These are phyloP conservation scores for Neosalanx taihuensis DNA, from an alignment of 2,797 vertebrate genomes.

Conservation along the genomic window DNA sequence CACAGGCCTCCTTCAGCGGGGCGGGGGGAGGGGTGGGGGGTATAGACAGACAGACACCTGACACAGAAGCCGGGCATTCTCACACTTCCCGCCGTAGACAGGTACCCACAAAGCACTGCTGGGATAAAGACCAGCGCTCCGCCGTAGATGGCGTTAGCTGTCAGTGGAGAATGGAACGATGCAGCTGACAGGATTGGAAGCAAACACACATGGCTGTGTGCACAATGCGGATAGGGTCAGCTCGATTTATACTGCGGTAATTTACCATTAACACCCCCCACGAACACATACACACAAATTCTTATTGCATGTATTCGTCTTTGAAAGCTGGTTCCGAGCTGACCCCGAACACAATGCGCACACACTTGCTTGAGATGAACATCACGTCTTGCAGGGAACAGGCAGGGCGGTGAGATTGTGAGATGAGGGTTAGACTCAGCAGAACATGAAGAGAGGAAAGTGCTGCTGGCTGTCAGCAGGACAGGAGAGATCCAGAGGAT, in stretches of 20 bases:
- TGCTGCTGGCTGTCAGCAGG: background rate
- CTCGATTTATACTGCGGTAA: background rate
- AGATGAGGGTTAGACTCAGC: background rate
- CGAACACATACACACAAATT: background rate
- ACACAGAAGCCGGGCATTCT: background rate
- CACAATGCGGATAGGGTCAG: background rate
- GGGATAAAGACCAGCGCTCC: too few species aligned
- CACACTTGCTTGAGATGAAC: background rate
- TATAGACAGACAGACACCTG: background rate
- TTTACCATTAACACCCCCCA: background rate
- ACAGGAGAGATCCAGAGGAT: background rate
- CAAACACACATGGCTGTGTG: slow-evolving; percentile 4
- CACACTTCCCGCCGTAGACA: background rate
- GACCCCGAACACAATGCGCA: too few species aligned
- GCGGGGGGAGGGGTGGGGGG: background rate
- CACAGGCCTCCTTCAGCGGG: background rate
- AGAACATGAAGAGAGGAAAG: too few species aligned
- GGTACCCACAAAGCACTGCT: background rate
- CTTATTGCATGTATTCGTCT: background rate
- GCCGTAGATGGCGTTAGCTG: background rate
- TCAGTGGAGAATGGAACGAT: background rate
- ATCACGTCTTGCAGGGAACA: background rate
- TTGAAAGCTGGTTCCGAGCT: too few species aligned
- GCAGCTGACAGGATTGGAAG: background rate
- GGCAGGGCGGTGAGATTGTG: too few species aligned